These are phyloP conservation scores for Tarsius wallacei DNA, from an alignment of 2,797 vertebrate species.

Conservation along the genomic window DNA sequence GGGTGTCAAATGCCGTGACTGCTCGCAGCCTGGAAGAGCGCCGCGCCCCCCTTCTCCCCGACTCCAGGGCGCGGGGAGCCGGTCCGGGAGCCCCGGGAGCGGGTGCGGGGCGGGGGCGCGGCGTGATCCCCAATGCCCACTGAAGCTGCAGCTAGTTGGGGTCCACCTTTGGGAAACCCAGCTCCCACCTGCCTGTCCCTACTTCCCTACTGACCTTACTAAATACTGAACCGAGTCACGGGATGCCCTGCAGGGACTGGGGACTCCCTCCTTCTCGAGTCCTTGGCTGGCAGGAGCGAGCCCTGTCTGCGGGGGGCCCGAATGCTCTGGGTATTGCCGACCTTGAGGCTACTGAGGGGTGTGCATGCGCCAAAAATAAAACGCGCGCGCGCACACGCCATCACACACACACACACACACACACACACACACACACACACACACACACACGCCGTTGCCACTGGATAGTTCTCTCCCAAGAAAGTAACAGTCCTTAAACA, in stretches of 20 bases:
- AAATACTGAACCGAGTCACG: neutral
- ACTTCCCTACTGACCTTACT: neutral
- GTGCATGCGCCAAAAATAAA: constrained; percentile 73
- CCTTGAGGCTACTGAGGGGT: constrained; percentile 71
- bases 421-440: neutral
- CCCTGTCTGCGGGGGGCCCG: neutral
- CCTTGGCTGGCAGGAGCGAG: constrained; percentile 11
- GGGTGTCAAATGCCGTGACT: constrained; percentile 55
- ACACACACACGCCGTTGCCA: neutral
- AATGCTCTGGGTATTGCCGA: constrained; percentile 62
- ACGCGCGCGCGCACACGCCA: neutral
- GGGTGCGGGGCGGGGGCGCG: neutral
- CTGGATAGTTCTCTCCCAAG: neutral
- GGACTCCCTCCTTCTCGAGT: constrained; percentile 74
- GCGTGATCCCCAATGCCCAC: neutral
- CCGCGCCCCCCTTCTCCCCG: neutral
- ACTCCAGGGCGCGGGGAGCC: neutral
- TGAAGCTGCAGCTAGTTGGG: neutral
- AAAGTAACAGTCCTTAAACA: constrained; percentile 8
- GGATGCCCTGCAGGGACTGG: constrained; percentile 38
- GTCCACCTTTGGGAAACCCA: neutral
- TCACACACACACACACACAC: neutral
- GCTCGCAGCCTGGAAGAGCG: neutral
- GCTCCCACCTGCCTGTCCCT: neutral
- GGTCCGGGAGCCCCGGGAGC: neutral